These are phyloP conservation scores for Drosophila obscura DNA, from an alignment of 1,140 invertebrate genomes.

Conservation along the genomic window DNA sequence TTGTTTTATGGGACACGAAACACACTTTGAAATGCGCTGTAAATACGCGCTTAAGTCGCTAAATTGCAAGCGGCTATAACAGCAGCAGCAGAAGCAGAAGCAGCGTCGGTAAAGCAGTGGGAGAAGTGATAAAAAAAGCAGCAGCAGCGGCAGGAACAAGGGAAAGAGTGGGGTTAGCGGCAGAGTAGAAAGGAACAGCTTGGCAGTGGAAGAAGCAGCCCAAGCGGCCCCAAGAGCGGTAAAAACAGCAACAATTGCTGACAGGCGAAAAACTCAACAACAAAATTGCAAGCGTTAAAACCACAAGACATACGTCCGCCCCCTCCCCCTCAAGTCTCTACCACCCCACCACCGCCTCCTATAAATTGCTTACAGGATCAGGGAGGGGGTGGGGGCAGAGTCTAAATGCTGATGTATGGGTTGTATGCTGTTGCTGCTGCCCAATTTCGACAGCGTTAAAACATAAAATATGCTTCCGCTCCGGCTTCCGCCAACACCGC, in stretches of 20 bases:
- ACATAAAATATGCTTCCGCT: slow-evolving; percentile 82
- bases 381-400: slow-evolving; percentile 17
- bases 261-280: slow-evolving; percentile 47
- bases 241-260: slow-evolving; percentile 63
- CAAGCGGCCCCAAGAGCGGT: too few species aligned
- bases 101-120: too few species aligned
- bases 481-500: not conserved
- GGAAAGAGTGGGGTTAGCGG: not conserved
- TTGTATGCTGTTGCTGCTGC: slow-evolving; percentile 52
- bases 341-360: slow-evolving; percentile 4
- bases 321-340: not conserved
- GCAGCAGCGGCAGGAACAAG: slow-evolving; percentile 3
- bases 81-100: slow-evolving; percentile 7
- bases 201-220: not conserved
- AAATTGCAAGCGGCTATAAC: slow-evolving; percentile 67
- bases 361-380: slow-evolving; percentile 29
- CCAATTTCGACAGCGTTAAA: slow-evolving; percentile 82
- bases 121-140: not conserved
- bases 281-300: slow-evolving; percentile 72
- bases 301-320: slow-evolving; percentile 70
- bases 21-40: slow-evolving; percentile 71
- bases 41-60: slow-evolving; percentile 77
- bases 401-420: slow-evolving; percentile 83
- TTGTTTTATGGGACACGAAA: slow-evolving; percentile 64
- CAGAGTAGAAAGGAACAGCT: slow-evolving; percentile 11